Base-by-base conservation (phyloP, 2,113 vertebrate species). In the Plectropomus leopardus region DNA sequence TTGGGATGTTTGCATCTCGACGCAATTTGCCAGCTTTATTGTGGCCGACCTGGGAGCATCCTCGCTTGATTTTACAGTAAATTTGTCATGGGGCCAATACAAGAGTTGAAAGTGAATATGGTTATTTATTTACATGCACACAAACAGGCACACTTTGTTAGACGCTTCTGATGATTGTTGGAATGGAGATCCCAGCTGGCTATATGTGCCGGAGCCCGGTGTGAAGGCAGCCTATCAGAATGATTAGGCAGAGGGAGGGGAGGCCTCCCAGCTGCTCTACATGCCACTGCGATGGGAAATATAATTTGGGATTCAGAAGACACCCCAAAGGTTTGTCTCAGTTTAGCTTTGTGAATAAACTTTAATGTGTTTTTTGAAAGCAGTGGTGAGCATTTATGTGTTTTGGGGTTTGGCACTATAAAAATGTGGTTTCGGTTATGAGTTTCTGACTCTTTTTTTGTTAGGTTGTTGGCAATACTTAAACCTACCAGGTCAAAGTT, bases 1-100 rank as follows among this genome's bases (percentile, higher is more conserved):
- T 94, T 94, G 91, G 89, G 80, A 94, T 92, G 89, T 94, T 93
- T 93, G 94, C 93, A 90, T 94, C 91, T 91, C 79, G 71, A 76
- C 74, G 89, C 91, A 94, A 94, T 94, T 94, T 93, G 74, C 87
- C 60, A 58, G 66, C 86, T 94, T 92, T 94, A 93, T 91, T 93
- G 89, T 89, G 81, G 88, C 70, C 76, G 44, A 87, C 87, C 77
- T 74, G 63, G 91, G 82, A 89, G 88, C 88, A 73, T 86, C 84
- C 84, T 82, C 72, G 76, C 86, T 91, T 90, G 83, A 91, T 92
- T 93, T 93, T 86, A 90, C 88, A 90, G 82, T 89, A 87, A 89
- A 93, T 94, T 92, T 91, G 89, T 91, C 89, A 87, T 83, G 89
- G 90, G 87, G 92, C 84, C 86, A 91, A 89, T 90, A 87, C 78